Evolutionary conservation across 2,113 vertebrate genomes (phyloP), one percentile per base, ranked within the genome.

Genomic region (Xyliphius kryptos): DNA sequence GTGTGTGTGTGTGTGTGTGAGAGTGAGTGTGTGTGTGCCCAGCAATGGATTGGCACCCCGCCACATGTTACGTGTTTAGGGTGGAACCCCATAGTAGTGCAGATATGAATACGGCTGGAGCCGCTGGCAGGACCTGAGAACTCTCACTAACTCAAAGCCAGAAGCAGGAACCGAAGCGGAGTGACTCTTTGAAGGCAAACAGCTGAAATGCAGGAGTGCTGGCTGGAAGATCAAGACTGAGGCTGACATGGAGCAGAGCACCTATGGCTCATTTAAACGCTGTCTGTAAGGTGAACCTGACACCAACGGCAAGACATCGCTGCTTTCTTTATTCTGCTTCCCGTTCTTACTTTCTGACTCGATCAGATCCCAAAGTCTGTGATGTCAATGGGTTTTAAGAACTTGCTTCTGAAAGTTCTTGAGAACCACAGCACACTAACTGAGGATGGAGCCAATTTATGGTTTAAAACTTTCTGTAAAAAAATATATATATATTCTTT

Each of bases 131-230:
- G 46, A 50, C 54, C 55, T 51, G 20, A 22, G 55, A 51, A 50
- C n/a, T 14, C 54, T 58, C 67, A 50, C 44, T 26, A 43, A 62
- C 67, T 50, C 15, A 57, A 44, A 63, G 67, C 44, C 71, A 55
- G 36, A 62, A 52, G 51, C 43, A 48, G 66, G 71, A 75, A 75
- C 76, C 66, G 62, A 71, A 77, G 74, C 70, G 64, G 70, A 55
- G 60, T 9, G 1, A 48, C 37, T 56, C 74, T 79, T 83, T 83
- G 73, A 83, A 79, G 66, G 61, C 48, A 60, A 70, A 79, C 58
- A 77, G 70, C 77, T 69, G 69, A 78, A 68, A 80, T 56, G 61
- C 71, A 76, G 59, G 61, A 50, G 22, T 1, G 71, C 60, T 72
- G 48, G 40, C 61, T 73, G 72, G 26, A 63, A 76, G 72, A 55